A percentile compares a stretch with the other conserved stretches of the same genome.
Evolutionary conservation across 2,797 vertebrate genomes (phyloP).

Genomic region (Rhynchotus rufescens): DNA sequence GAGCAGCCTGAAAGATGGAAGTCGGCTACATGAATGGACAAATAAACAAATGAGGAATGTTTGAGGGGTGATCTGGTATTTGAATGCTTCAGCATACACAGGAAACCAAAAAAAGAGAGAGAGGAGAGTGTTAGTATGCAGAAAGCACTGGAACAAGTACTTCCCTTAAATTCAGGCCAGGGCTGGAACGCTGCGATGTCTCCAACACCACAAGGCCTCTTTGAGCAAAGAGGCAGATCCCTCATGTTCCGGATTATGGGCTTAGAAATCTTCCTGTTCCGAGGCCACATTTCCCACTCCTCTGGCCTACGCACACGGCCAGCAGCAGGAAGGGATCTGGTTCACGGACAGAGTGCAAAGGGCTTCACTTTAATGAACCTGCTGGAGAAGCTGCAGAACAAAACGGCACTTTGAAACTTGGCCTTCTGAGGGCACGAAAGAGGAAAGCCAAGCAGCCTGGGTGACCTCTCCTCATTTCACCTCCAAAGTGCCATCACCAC

Average conservation of each 20-base stretch:
- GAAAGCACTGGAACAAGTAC: background rate
- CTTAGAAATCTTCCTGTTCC: background rate
- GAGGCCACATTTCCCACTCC: background rate
- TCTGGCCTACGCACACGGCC: background rate
- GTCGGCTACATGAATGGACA: background rate
- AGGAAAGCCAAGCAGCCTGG: background rate
- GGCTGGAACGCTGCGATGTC: background rate
- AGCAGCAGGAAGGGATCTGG: rapidly evolving
- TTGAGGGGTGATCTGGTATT: slow-evolving; percentile 6
- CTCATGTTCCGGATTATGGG: background rate
- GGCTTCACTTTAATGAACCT: background rate
- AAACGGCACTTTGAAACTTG: background rate
- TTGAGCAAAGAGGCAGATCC: background rate
- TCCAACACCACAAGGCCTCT: background rate
- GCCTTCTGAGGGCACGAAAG: background rate
- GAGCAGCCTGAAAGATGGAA: slow-evolving; percentile 17
- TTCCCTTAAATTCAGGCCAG: background rate
- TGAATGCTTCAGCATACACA: background rate
- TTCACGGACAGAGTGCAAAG: background rate
- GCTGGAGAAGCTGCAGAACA: background rate
- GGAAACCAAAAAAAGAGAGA: background rate
- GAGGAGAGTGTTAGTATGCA: background rate
- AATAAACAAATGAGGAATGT: slow-evolving; percentile 11
- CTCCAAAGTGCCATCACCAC: background rate
- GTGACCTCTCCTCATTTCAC: background rate